Evolutionary conservation across 1,140 invertebrate genomes (phyloP).

Genomic region (Vollenhovia emeryi): DNA sequence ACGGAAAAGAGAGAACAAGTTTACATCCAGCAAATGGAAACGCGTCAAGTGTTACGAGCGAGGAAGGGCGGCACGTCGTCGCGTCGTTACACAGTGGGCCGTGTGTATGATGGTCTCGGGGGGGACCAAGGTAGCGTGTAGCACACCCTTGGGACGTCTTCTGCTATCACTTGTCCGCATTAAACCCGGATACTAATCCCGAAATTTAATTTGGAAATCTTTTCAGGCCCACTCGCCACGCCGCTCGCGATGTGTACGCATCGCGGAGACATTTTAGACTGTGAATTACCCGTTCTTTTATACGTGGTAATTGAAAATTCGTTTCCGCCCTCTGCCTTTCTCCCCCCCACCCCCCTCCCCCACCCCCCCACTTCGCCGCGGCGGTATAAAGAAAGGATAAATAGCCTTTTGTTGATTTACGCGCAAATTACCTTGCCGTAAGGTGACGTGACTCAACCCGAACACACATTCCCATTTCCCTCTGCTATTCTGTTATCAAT

Average conservation of each 20-base stretch:
- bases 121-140: slow-evolving; percentile 75
- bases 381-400: slow-evolving; percentile 53
- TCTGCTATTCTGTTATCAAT: slow-evolving; percentile 56
- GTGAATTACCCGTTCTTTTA: slow-evolving; percentile 83
- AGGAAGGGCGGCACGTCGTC: slow-evolving; percentile 70
- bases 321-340: slow-evolving; percentile 73
- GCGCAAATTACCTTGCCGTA: slow-evolving; percentile 62
- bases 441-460: slow-evolving; percentile 52
- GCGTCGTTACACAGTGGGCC: slow-evolving; percentile 71
- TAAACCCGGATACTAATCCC: slow-evolving; percentile 85
- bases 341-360: slow-evolving; percentile 66
- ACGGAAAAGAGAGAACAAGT: slow-evolving; percentile 60
- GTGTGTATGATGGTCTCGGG: slow-evolving; percentile 75
- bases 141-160: slow-evolving; percentile 84
- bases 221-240: slow-evolving; percentile 75
- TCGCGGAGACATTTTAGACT: slow-evolving; percentile 80
- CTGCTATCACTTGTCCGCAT: slow-evolving; percentile 84
- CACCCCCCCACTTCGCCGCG: slow-evolving; percentile 3
- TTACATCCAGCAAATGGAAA: slow-evolving; percentile 80
- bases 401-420: slow-evolving; percentile 69
- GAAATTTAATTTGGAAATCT: slow-evolving; percentile 86
- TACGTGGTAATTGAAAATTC: slow-evolving; percentile 85
- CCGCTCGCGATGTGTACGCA: slow-evolving; percentile 1
- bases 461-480: background rate
- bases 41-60: slow-evolving; percentile 76